phyloP scores from a whole-genome alignment of 2,888 invertebrate genomes.

The Lepidochitona cinerea region DNA sequence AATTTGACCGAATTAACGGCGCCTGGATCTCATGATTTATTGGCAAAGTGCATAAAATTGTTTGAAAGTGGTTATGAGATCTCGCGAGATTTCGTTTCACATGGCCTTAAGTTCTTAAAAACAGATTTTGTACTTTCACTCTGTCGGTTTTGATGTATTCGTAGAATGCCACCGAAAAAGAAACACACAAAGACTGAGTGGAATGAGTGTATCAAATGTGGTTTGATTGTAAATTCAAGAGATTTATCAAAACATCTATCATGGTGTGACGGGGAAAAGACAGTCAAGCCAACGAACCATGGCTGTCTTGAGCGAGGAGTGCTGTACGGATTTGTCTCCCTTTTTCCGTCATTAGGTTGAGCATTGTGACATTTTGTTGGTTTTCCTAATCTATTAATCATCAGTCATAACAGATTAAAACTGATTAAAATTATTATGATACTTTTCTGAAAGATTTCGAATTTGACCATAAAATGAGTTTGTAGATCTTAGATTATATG shows the following conservation, averaged over 20 bases:
- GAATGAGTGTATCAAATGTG: conserved; percentile 45
- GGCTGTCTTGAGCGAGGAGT: conserved; percentile 32
- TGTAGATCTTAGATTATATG: too few relatives aligned
- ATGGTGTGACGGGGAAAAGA: conserved; percentile 26
- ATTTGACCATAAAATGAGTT: too few relatives aligned
- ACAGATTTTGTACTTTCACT: too few relatives aligned
- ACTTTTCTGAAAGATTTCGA: too few relatives aligned
- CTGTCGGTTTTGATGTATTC: neutral
- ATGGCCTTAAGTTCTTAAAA: neutral
- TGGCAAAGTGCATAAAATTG: too few relatives aligned
- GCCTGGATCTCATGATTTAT: too few relatives aligned
- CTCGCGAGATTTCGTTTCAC: neutral
- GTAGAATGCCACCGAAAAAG: conserved; percentile 39
- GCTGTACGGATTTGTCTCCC: conserved; percentile 33
- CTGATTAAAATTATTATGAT: too few relatives aligned
- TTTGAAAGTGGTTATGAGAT: neutral
- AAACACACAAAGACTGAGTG: conserved; percentile 37
- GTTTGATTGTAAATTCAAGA: conserved; percentile 31
- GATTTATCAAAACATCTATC: conserved; percentile 39
- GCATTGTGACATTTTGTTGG: too few relatives aligned
- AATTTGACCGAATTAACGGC: too few relatives aligned
- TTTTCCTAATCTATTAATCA: too few relatives aligned
- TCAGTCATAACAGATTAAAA: too few relatives aligned
- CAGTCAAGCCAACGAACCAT: conserved; percentile 18
- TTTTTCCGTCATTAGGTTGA: neutral